Evolutionary conservation across 2,888 invertebrate species (phyloP), one percentile per base, ranked within the genome.

Genomic region (Thymelicus lineola): DNA sequence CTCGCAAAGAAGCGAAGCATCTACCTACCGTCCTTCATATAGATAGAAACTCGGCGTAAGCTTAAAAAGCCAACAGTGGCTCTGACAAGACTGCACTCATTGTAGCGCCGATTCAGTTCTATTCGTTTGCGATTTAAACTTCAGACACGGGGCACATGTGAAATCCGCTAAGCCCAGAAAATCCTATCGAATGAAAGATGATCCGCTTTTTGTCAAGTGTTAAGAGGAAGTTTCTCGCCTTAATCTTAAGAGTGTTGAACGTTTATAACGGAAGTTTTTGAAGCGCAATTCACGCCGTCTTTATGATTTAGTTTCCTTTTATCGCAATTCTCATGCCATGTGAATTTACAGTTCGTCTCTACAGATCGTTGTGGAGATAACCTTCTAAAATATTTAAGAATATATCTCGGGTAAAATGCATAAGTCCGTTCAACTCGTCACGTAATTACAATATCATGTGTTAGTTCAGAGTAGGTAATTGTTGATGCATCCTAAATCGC

Each of bases 401-500:
- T 73, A 78, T 75, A 75, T 77, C 45, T 57, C 59, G 66, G 62
- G 72, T 78, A 75, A 78, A 81, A 80, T 79, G 77, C 70, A 73
- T 71, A 65, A 79, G 85, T 84, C 83, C 85, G 72, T 85, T 87
- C 80, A 84, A 82, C 86, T 84, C 78, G 63, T 62, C 53, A 61
- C 55, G 74, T 83, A 83, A 87, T 86, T 85, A 83, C 81, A 85
- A 81, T 82, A 83, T 86, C 80, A 81, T 82, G 80, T 80, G 77
- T 80, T 80, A 82, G 80, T 78, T 74, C 79, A 80, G 81, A 81
- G 82, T 81, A 75, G 75, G 80, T 86, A 86, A 86, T 86, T 86
- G 84, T 88, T 83, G 86, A 86, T 85, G 86, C 86, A 86, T 87
- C 88, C 86, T 84, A 88, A 88, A 88, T 86, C 84, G 82, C 78